Evolutionary conservation across 2,113 vertebrate species (phyloP).

Genomic region (Geococcyx californianus): DNA sequence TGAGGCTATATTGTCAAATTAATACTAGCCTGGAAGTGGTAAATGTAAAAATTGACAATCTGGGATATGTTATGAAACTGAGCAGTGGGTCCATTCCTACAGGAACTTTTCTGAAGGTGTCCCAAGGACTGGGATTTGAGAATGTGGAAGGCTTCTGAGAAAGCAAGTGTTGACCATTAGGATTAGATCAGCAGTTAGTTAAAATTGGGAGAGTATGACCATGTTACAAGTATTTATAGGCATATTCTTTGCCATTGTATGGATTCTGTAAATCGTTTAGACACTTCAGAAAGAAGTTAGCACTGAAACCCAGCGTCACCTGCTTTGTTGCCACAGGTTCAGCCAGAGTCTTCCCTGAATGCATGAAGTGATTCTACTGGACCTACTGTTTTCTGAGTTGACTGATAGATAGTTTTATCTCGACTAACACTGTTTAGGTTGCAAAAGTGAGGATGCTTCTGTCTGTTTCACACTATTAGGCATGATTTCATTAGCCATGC

Average conservation of each 20-base stretch:
- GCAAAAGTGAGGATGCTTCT: background rate
- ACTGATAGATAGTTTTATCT: background rate
- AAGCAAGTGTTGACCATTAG: background rate
- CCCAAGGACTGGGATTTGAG: background rate
- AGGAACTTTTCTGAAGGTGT: background rate
- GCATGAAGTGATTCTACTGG: background rate
- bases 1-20: background rate
- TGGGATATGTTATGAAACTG: background rate
- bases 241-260: rapidly evolving
- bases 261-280: background rate
- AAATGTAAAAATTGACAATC: background rate
- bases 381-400: background rate
- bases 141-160: background rate
- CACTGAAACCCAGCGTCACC: background rate
- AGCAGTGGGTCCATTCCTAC: background rate
- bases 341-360: background rate
- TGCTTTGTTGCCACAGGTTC: background rate
- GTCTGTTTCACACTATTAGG: background rate
- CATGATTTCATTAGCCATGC: background rate
- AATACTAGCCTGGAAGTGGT: background rate
- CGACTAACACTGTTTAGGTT: background rate
- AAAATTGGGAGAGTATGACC: background rate
- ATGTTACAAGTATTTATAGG: background rate
- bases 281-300: background rate
- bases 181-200: background rate